Percentiles rank a stretch among this genome's conserved stretches.
Conservation (phyloP, 2,797 vertebrate species). For the Adelosebastes latens region DNA sequence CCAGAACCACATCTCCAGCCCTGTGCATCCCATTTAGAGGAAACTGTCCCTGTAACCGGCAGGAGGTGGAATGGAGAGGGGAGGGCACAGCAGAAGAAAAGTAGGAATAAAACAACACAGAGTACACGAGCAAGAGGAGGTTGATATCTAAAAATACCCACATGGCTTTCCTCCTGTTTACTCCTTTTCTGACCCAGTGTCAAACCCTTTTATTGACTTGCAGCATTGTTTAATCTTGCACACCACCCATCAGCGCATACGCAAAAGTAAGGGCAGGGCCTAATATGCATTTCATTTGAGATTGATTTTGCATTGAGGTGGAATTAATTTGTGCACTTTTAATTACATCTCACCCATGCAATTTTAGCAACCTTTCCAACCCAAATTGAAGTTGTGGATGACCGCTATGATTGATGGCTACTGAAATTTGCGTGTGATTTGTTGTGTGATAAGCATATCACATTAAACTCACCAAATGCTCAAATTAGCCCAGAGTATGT, state of each 20-base stretch:
- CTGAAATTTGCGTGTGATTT: neutral
- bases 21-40: constrained; percentile 65
- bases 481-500: neutral
- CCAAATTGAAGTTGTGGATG: no score
- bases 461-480: neutral
- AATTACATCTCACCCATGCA: neutral
- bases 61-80: constrained; percentile 18
- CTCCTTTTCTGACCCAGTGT: neutral
- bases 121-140: constrained; percentile 16
- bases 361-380: neutral
- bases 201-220: constrained; percentile 25
- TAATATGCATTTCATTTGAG: neutral
- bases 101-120: neutral
- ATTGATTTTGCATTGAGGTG: neutral
- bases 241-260: neutral
- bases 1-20: constrained; percentile 74
- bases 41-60: constrained; percentile 55
- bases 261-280: constrained; percentile 12
- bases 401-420: no score
- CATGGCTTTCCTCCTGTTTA: constrained; percentile 43
- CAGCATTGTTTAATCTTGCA: neutral
- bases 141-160: constrained; percentile 4
- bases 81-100: neutral
- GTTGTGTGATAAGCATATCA: neutral
- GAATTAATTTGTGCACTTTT: neutral